Evolutionary conservation across 2,888 invertebrate genomes (phyloP), one percentile per base, ranked within the genome.

Genomic region (Drosophila borealis): DNA sequence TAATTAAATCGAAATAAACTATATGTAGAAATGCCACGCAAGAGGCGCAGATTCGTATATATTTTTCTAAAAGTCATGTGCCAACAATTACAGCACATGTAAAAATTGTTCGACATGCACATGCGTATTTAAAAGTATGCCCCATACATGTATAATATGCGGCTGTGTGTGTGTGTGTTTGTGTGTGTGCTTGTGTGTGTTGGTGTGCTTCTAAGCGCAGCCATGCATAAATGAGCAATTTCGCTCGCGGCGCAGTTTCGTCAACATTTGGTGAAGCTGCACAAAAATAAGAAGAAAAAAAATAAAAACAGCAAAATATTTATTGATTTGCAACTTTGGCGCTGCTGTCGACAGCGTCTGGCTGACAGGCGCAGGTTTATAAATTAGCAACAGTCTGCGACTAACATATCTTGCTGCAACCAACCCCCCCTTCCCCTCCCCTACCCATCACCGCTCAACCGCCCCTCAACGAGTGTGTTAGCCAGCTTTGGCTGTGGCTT

Each of bases 151-250:
- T 13, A 34, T 19, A 33, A 29, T 5, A 19, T 5, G 4, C 2
- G 4, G 10, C 3, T 41, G 33, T 62, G 60, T 33, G 44, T 37
- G 49, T 54, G 41, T 44, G 46, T 39, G 51, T 59, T 37, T 37
- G 10, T 49, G 50, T 48, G 50, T 51, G 55, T 64, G 54, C 45
- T 33, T 61, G 54, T 25, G 64, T 56, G 65, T 69, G 54, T 60
- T 57, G 42, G 56, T 65, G 55, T 65, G 68, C 70, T 78, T 68
- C 78, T 83, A 83, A 78, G 54, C 76, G 87, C 89, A 84, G 60
- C 69, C 87, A 88, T 83, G 84, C 84, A 85, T 85, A 85, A 89
- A 85, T 85, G 89, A 89, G 84, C 87, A 83, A 89, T 85, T 84
- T 74, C 49, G 78, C 86, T 70, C 33, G 73, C 74, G 70, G 88